Evolutionary conservation across 2,888 invertebrate species (phyloP).

Genomic region (Zygaena filipendulae): DNA sequence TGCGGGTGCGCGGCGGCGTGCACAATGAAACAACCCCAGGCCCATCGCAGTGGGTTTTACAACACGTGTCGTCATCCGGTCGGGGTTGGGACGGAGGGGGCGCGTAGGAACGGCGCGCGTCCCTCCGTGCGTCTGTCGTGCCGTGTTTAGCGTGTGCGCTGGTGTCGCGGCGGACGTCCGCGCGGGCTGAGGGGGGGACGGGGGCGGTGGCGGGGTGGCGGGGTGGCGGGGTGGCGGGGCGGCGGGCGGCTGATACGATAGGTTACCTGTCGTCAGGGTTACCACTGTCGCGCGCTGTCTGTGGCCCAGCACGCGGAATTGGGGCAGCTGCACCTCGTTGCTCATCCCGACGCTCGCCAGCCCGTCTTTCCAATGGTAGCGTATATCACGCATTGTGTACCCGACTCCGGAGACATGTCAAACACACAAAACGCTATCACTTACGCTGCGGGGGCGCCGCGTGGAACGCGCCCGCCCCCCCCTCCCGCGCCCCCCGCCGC

Average conservation of each 20-base stretch:
- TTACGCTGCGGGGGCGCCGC: constrained; percentile 61
- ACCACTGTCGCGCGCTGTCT: constrained; percentile 94
- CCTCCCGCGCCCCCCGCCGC: constrained; percentile 28
- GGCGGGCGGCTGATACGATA: constrained; percentile 25
- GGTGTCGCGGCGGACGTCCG: constrained; percentile 54
- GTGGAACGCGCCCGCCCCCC: constrained; percentile 24
- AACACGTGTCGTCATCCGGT: constrained; percentile 56
- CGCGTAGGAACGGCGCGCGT: too few relatives aligned
- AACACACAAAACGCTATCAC: constrained; percentile 69
- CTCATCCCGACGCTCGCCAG: constrained; percentile 94
- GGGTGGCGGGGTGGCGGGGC: too few relatives aligned
- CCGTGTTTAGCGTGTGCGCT: constrained; percentile 58
- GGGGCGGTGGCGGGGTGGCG: constrained; percentile 54
- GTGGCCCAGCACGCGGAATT: constrained; percentile 97
- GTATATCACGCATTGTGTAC: constrained; percentile 98
- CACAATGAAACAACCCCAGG: constrained; percentile 63
- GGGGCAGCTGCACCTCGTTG: constrained; percentile 95
- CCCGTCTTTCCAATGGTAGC: constrained; percentile 96
- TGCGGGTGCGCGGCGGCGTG: constrained; percentile 61
- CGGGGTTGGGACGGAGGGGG: constrained; percentile 53
- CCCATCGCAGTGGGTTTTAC: constrained; percentile 67
- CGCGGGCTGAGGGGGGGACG: constrained; percentile 63
- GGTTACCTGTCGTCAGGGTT: constrained; percentile 95
- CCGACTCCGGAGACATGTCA: constrained; percentile 82
- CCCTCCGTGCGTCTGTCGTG: constrained; percentile 53